Base-by-base conservation (phyloP, 2,113 vertebrate species). In the Peromyscus leucopus region DNA sequence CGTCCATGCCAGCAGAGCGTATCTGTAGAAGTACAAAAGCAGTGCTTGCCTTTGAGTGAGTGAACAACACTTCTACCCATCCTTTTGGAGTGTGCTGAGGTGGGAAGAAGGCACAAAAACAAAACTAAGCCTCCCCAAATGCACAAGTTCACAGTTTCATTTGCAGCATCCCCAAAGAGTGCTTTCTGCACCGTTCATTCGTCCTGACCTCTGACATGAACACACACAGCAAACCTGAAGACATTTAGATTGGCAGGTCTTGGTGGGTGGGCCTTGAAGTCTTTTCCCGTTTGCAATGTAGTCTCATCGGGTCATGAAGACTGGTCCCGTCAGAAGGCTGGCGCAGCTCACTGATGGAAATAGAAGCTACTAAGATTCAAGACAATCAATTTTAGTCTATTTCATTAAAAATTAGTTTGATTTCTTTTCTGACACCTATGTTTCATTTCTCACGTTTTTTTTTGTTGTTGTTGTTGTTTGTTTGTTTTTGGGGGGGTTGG, bases 171-270 rank as follows among this genome's bases (percentile, higher is more conserved):
- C 65, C 8, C 15, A 31, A 42, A 46, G 26, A 93, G 31, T 39
- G 12, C 6, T 36, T 9, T 79, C 55, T 24, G 72, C 21, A 31
- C 55, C 22, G 33, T 67, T 96, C 55, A 28, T 24, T 61, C 51
- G 33, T 84, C 72, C 67, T 16, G 28, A 82, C 26, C 96, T 94
- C 61, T 86, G 65, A 83, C 74, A n/a, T 79, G 86, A 95, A 75
- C 36, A 76, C 15, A 72, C 46, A 42, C 10, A 74, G 75, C n/a
- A 80, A 31, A 94, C 8, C 76, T 91, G 84, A 87, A 97, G 92
- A 48, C 33, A 78, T 67, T 74, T 74, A 17, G 16, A 16, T 0
- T 48, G 72, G 19, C 90, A 16, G 46, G 46, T 88, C 74, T 85
- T 91, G 46, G 72, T 69, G 91, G 57, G 91, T 51, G 51, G 51